Evolutionary conservation across 2,888 invertebrate species (phyloP), one percentile per base, ranked within the genome.

Genomic region (Ernsta delagoae): DNA sequence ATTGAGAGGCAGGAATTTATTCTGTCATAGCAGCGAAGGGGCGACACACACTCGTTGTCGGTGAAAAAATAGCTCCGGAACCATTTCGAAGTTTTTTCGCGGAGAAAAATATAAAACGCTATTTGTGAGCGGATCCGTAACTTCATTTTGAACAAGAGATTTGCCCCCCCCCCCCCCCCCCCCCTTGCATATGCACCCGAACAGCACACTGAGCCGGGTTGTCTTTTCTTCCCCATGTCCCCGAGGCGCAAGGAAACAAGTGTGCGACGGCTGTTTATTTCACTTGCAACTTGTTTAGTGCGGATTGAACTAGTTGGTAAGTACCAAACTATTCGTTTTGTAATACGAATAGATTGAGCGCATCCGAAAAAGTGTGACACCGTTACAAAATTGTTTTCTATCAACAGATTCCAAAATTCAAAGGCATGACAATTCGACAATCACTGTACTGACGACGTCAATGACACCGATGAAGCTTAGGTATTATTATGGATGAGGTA

Each of bases 61-160:
- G 73, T 73, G 8, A 73, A 71, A 75, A 83, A 83, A 85, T 80
- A 79, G 77, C 77, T 81, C 76, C 76, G 74, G 70, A 85, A 85
- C 82, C 82, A 83, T 85, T 78, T 77, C 76, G 75, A 87, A 87
- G 82, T 86, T 88, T 86, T 87, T 82, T 79, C 41, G 79, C 79
- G 73, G 78, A 78, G 79, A 79, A 84, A 87, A 88, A 86, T 87
- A 88, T 85, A 86, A 90, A 85, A 89, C 81, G 88, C 87, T 86
- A 87, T 89, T 85, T 85, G 86, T 83, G 86, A 82, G 81, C 79
- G 81, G 81, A 87, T 87, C 82, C 83, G 87, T 90, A 90, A 90
- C 89, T 91, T 87, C 83, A 85, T 91, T 91, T 87, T 83, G 84
- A 86, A 86, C 83, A 83, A 83, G 85, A 85, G 85, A 87, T 85